phyloP scores from a whole-genome alignment of 2,797 vertebrate species.

The Pogonophryne albipinna region DNA sequence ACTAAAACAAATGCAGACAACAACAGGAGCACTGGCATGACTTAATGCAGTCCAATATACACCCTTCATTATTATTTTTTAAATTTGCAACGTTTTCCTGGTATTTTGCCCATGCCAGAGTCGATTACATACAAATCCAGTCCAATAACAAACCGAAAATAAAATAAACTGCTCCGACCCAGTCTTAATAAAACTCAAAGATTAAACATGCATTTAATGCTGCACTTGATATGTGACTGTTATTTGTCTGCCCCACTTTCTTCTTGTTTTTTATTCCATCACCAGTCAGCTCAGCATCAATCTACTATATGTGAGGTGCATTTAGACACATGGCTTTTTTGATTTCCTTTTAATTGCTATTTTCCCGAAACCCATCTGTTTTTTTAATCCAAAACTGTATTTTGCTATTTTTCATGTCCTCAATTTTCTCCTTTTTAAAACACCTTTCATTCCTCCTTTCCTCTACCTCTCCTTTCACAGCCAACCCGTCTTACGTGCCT shows the following conservation, averaged over 20 bases:
- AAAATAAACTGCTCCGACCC: background rate
- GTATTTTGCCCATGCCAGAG: background rate
- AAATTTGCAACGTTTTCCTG: background rate
- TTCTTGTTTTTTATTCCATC: background rate
- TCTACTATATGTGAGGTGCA: background rate
- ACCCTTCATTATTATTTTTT: background rate
- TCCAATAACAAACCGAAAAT: background rate
- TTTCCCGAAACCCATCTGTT: constrained; percentile 11
- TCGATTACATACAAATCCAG: background rate
- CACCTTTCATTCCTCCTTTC: constrained; percentile 10
- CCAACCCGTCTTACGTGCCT: constrained; percentile 90
- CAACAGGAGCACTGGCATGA: constrained; percentile 7
- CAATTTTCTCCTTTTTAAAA: constrained; percentile 12
- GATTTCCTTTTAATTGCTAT: constrained; percentile 9
- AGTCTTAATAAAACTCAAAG: background rate
- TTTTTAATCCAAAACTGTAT: constrained; percentile 7
- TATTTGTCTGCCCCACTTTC: background rate
- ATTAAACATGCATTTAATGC: background rate
- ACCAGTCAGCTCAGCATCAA: background rate
- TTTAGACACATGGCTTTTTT: constrained; percentile 7
- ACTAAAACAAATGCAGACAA: constrained; percentile 17
- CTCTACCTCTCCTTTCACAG: constrained; percentile 70
- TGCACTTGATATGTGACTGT: background rate
- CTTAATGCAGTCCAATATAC: background rate
- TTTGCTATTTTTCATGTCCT: constrained; percentile 5